Conservation (phyloP, 1,140 invertebrate genomes). For the Drosophila navojoa region DNA sequence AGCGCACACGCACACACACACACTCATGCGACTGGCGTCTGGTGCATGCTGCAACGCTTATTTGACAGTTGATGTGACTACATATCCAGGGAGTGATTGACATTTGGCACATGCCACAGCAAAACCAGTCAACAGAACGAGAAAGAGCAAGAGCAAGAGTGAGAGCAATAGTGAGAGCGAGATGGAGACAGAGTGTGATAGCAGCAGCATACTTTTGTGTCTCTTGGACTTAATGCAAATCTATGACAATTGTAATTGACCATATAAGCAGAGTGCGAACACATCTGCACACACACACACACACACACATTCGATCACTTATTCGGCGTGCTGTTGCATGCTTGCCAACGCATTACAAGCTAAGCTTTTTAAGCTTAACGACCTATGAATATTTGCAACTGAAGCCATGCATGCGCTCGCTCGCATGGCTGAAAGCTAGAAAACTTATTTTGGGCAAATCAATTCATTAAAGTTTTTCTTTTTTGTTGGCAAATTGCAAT, state of each 20-base stretch:
- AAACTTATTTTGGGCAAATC: too few species aligned
- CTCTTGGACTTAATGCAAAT: slow-evolving; percentile 24
- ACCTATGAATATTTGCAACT: background rate
- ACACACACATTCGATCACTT: slow-evolving; percentile 24
- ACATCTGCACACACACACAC: background rate
- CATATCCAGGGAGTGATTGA: slow-evolving; percentile 78
- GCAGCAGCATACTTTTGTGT: background rate
- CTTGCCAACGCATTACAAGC: slow-evolving; percentile 57
- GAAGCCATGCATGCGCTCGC: background rate
- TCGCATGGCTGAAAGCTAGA: background rate
- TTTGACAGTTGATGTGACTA: slow-evolving; percentile 81
- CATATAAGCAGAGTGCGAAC: background rate
- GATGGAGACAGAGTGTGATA: background rate
- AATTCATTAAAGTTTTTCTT: too few species aligned
- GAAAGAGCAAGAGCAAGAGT: background rate
- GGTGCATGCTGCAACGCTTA: slow-evolving; percentile 65
- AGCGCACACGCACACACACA: slow-evolving; percentile 19
- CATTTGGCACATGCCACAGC: slow-evolving; percentile 69
- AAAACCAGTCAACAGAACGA: slow-evolving; percentile 19
- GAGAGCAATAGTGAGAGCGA: background rate
- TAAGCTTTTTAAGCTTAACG: slow-evolving; percentile 14
- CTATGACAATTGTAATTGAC: slow-evolving; percentile 39
- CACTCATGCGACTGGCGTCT: slow-evolving; percentile 9
- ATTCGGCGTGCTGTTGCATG: slow-evolving; percentile 70
- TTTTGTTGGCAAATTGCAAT: too few species aligned